phyloP scores from a whole-genome alignment of 2,113 vertebrate genomes.

The Brevimyrus niger region DNA sequence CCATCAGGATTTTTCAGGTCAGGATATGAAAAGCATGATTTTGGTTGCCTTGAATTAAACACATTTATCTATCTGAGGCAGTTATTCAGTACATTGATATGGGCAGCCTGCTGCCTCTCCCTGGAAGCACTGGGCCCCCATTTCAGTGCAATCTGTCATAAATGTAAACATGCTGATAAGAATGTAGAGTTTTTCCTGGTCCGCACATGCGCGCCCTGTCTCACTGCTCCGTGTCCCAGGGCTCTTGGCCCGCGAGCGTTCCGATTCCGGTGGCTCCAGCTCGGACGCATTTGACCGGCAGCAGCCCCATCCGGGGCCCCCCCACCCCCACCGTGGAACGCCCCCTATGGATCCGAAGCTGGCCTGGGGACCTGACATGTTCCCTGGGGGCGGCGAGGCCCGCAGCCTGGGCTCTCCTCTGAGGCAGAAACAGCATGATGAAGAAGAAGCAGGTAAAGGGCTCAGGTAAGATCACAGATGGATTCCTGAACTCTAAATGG shows the following conservation, averaged over 20 bases:
- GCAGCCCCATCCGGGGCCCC: conserved; percentile 58
- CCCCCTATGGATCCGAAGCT: conserved; percentile 83
- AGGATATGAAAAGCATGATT: neutral
- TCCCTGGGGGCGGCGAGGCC: conserved; percentile 57
- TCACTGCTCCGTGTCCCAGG: conserved; percentile 50
- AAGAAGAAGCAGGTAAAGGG: conserved; percentile 71
- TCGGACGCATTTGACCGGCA: conserved; percentile 81
- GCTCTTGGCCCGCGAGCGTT: conserved; percentile 78
- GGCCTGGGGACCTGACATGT: conserved; percentile 78
- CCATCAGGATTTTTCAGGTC: neutral
- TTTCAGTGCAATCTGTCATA: neutral
- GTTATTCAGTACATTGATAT: neutral
- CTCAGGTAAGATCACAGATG: conserved; percentile 55
- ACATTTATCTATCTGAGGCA: neutral
- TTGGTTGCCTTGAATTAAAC: neutral
- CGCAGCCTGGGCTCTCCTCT: conserved; percentile 67
- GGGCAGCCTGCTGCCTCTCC: neutral
- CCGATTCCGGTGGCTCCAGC: conserved; percentile 81
- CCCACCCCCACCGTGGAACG: conserved; percentile 71
- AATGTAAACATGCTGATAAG: neutral
- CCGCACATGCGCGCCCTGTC: neutral
- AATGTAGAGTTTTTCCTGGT: neutral
- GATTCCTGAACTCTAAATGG: neutral
- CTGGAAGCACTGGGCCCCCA: neutral
- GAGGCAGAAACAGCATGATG: conserved; percentile 66